A percentile compares a stretch with the other conserved stretches of the same genome.
These are phyloP conservation scores for Rhinoderma darwinii DNA, from an alignment of 2,113 vertebrate species.

Conservation along the genomic window DNA sequence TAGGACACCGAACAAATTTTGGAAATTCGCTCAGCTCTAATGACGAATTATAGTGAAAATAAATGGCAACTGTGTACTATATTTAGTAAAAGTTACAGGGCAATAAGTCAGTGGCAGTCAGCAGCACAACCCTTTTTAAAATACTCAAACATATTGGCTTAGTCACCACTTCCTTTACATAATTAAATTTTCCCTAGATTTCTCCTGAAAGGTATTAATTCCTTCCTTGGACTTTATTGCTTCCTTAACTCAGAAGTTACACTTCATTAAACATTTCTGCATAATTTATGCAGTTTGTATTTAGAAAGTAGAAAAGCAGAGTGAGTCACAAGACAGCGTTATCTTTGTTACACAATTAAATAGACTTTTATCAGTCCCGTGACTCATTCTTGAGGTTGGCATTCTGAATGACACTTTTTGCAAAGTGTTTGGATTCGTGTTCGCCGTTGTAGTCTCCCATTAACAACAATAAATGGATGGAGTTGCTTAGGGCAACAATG, in stretches of 20 bases:
- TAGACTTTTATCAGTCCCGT: slow-evolving; percentile 28
- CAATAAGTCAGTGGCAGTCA: not conserved
- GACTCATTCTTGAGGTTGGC: slow-evolving; percentile 39
- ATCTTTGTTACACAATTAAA: slow-evolving; percentile 20
- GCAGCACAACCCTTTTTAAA: not conserved
- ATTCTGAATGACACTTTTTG: slow-evolving; percentile 41
- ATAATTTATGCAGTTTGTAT: slow-evolving; percentile 18
- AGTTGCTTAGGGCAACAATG: not conserved
- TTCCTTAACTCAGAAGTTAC: not conserved
- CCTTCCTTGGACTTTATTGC: not conserved
- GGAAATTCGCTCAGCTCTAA: no score
- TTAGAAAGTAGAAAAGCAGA: not conserved
- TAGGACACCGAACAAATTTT: no score
- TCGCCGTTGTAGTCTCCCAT: not conserved
- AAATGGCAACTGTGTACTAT: not conserved
- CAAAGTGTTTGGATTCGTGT: slow-evolving; percentile 18
- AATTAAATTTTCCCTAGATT: not conserved
- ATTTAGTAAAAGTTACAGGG: not conserved
- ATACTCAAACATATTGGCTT: not conserved
- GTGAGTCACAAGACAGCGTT: slow-evolving; percentile 29
- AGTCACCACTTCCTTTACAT: slow-evolving; percentile 4
- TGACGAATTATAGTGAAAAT: not conserved
- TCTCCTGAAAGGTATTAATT: not conserved
- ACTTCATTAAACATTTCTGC: slow-evolving; percentile 8
- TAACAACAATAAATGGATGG: slow-evolving; percentile 40